Base-by-base conservation (phyloP, 1,140 invertebrate species). In the Bombus sylvicola region DNA sequence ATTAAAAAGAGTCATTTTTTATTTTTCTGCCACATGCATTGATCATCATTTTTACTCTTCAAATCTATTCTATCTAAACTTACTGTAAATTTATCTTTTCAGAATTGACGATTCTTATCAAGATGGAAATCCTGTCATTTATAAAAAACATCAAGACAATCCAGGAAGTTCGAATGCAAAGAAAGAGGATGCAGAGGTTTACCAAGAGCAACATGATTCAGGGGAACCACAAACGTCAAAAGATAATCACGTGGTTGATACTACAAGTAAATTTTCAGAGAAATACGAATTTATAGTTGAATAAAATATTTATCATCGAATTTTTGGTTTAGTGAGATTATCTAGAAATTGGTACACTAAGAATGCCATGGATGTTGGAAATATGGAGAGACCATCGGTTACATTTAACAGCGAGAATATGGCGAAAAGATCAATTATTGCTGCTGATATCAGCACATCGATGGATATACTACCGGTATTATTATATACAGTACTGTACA, bases 361-460 rank as follows among this genome's bases (percentile, higher is more conserved):
- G 4, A 84, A 43, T 10, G 6, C 3, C 0, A n/a, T 31, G 1
- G 83, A 22, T 15, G 25, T 74, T 13, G 59, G 37, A 9, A 13
- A 74, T 3, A 13, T 0, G 22, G 31, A 39, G 22, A 83, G 41
- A 10, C 37, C 81, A 2, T 59, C 13, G 22, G 1, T 74, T 22
- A 68, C 88, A 25, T 81, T 75, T 43, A 81, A 39, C 34, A 86
- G 25, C 4, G 83, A 89, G n/a, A 83, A 90, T 34, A 80, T 31
- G 1, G 80, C 28, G 18, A 57, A 15, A 10, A 78, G 2, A 9
- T 74, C 62, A n/a, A 12, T 59, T 8, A 53, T 80, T 1, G 57
- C 31, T 6, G 77, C 34, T 3, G 89, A 90, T 34, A 80, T 82
- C 10, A 64, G 76, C 53, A 88, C 89, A 0, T 87, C 86, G 18